phyloP scores from a whole-genome alignment of 2,888 invertebrate genomes.

The Pollenia labialis region DNA sequence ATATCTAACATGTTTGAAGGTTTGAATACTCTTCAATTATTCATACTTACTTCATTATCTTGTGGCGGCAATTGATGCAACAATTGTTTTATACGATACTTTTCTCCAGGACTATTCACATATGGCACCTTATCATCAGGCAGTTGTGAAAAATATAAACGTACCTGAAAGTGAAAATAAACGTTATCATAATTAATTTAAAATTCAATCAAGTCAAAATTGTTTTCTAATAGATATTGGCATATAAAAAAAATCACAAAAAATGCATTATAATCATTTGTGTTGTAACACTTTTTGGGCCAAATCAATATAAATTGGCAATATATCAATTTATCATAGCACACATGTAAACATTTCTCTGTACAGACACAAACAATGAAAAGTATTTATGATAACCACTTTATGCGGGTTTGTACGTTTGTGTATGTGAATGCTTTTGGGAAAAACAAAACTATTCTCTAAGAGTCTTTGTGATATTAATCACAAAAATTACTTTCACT shows the following conservation, averaged over 20 bases:
- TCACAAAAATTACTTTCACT: constrained; percentile 67
- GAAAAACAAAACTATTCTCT: background rate
- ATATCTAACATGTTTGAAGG: no score
- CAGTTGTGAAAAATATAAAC: constrained; percentile 97
- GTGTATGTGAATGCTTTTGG: background rate
- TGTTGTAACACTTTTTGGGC: constrained; percentile 22
- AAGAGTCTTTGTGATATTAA: constrained; percentile 47
- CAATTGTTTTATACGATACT: constrained; percentile 96
- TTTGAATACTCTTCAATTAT: background rate
- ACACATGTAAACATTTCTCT: constrained; percentile 11
- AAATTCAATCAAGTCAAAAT: constrained; percentile 49
- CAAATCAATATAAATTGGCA: constrained; percentile 54
- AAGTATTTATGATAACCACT: background rate
- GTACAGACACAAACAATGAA: background rate
- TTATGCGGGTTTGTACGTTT: background rate
- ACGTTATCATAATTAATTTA: constrained; percentile 51
- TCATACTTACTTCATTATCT: constrained; percentile 91
- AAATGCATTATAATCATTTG: constrained; percentile 28
- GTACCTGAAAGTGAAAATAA: constrained; percentile 88
- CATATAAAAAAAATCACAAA: background rate
- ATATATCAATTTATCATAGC: constrained; percentile 55
- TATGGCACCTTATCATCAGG: constrained; percentile 99
- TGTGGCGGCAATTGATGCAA: constrained; percentile 98
- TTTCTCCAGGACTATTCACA: constrained; percentile 96
- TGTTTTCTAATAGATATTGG: background rate